Evolutionary conservation across 1,140 invertebrate species (phyloP).

Genomic region (Argopecten irradians): DNA sequence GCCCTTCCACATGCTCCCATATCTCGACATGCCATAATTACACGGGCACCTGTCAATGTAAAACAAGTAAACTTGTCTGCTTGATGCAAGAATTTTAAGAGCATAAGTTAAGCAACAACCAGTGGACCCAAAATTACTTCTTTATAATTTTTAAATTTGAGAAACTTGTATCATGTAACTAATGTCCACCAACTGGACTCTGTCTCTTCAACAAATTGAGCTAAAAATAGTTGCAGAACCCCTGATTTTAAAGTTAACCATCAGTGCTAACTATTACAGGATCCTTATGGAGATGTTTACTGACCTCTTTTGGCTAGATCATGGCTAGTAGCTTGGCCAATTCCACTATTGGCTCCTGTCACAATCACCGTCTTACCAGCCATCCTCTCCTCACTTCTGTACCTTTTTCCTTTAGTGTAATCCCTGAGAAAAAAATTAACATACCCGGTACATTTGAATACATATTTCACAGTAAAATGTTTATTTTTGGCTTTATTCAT

Average conservation of each 20-base stretch:
- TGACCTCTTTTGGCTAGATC: constrained; percentile 80
- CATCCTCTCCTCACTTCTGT: constrained; percentile 63
- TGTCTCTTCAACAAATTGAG: too few species aligned
- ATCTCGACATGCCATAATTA: constrained; percentile 80
- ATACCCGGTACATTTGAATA: background rate
- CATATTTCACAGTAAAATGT: background rate
- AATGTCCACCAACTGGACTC: too few species aligned
- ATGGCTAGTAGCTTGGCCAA: constrained; percentile 88
- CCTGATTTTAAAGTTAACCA: too few species aligned
- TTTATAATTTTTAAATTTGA: too few species aligned
- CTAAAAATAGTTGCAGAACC: too few species aligned
- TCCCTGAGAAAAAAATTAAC: constrained; percentile 52
- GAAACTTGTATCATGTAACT: too few species aligned
- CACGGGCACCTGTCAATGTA: constrained; percentile 75
- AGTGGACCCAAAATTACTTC: too few species aligned
- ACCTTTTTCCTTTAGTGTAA: constrained; percentile 62
- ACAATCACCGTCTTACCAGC: constrained; percentile 80
- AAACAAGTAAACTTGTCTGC: background rate
- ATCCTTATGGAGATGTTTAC: background rate
- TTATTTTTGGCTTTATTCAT: background rate
- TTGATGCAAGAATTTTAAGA: too few species aligned
- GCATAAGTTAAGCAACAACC: too few species aligned
- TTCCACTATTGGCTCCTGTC: constrained; percentile 91
- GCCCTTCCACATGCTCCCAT: constrained; percentile 80
- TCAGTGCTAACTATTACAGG: too few species aligned